Conservation (phyloP, 2,797 vertebrate genomes). For the Fistularia tabacaria region DNA sequence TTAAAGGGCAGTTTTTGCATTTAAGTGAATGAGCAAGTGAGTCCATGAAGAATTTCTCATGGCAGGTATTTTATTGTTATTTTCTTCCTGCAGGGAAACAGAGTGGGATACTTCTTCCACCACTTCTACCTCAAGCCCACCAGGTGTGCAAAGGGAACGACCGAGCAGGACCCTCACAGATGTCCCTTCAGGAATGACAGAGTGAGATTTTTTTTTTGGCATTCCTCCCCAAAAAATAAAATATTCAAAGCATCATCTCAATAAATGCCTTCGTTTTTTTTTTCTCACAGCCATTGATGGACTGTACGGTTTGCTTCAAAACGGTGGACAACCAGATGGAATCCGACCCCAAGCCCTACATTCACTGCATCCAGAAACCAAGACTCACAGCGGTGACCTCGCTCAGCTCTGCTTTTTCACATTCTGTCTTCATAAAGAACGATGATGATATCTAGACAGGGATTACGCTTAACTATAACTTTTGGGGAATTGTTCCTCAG, state of each 20-base stretch:
- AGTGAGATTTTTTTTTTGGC: conserved; percentile 37
- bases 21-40: no score
- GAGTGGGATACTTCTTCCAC: conserved; percentile 56
- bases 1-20: no score
- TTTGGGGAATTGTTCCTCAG: no score
- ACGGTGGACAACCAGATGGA: conserved; percentile 25
- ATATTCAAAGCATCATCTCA: no score
- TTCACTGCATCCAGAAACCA: conserved; percentile 70
- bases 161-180: neutral
- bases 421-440: neutral
- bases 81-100: conserved; percentile 60
- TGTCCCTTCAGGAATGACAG: conserved; percentile 71
- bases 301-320: conserved; percentile 72
- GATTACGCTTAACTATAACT: no score
- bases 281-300: conserved; percentile 62
- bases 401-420: neutral
- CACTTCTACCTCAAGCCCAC: conserved; percentile 71
- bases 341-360: conserved; percentile 44
- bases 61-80: neutral
- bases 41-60: no score
- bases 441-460: no score
- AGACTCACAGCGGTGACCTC: conserved; percentile 37
- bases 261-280: neutral
- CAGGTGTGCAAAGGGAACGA: conserved; percentile 55
- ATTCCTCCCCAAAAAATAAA: no score